A percentile compares a stretch with the other conserved stretches of the same genome.
Conservation (phyloP, 2,113 vertebrate species). For the Laticauda laticaudata region DNA sequence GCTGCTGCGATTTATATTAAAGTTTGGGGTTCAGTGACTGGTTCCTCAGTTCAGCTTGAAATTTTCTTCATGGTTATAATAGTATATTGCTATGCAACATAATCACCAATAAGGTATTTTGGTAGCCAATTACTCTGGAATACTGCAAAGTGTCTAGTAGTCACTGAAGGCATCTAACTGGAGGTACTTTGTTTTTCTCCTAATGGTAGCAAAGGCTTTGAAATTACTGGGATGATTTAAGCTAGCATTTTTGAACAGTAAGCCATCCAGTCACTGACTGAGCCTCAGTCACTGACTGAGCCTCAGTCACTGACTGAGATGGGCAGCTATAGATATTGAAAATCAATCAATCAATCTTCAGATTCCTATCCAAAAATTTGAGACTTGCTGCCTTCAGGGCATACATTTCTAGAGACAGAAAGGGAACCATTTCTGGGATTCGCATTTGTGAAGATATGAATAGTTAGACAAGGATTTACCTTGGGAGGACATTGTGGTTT, state of each 20-base stretch:
- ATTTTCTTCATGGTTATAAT: not conserved
- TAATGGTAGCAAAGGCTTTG: not conserved
- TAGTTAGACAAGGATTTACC: not conserved
- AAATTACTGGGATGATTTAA: not conserved
- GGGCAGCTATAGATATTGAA: not conserved
- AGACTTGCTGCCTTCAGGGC: not conserved
- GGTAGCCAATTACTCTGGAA: not conserved
- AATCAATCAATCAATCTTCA: not conserved
- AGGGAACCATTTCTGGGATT: not conserved
- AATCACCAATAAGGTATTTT: not conserved
- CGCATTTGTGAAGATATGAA: not conserved
- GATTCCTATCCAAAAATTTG: not conserved
- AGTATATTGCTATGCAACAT: not conserved
- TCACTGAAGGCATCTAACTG: not conserved
- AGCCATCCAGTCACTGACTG: not conserved
- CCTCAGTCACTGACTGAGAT: not conserved
- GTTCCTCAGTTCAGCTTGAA: not conserved
- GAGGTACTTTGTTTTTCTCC: not conserved
- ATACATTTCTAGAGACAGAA: not conserved
- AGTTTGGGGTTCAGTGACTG: not conserved
- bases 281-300: not conserved
- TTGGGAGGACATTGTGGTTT: not conserved
- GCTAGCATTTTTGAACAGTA: not conserved
- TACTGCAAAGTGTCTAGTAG: not conserved
- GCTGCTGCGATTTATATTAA: not conserved